Conservation (phyloP, 1,140 invertebrate genomes). For the Stegodyphus mimosarum region DNA sequence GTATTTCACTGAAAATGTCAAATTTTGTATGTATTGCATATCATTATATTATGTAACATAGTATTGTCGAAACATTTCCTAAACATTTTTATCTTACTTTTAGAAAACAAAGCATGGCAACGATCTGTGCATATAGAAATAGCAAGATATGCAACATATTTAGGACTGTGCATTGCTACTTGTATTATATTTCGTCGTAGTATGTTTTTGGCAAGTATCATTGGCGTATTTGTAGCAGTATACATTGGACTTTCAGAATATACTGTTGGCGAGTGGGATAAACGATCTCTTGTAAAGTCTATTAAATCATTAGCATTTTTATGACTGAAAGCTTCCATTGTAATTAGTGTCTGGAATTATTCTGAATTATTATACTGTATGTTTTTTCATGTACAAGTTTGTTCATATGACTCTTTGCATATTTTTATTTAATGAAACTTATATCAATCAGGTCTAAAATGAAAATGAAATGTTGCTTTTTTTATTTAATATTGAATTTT, state of each 20-base stretch:
- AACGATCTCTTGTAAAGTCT: conserved; percentile 44
- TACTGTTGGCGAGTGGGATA: conserved; percentile 63
- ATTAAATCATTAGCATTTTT: conserved; percentile 50
- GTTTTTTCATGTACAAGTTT: too few relatives aligned
- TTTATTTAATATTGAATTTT: too few relatives aligned
- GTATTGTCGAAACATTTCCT: too few relatives aligned
- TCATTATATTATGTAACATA: too few relatives aligned
- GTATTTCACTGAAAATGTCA: too few relatives aligned
- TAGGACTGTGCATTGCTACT: conserved; percentile 81
- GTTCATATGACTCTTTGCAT: too few relatives aligned
- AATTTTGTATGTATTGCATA: too few relatives aligned
- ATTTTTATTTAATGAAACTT: too few relatives aligned
- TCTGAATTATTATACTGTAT: too few relatives aligned
- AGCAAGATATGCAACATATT: conserved; percentile 81
- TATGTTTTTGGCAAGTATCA: conserved; percentile 76
- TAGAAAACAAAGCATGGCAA: conserved; percentile 71
- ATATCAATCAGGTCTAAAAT: too few relatives aligned
- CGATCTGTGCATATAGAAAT: conserved; percentile 72
- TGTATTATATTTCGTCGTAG: conserved; percentile 85
- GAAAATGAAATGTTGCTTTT: too few relatives aligned
- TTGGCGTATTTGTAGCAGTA: conserved; percentile 78
- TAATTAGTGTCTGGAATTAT: too few relatives aligned
- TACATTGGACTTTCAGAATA: conserved; percentile 86
- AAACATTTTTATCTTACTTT: conserved; percentile 53
- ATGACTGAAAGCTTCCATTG: conserved; percentile 6